These are phyloP conservation scores for Ophiodon elongatus DNA, from an alignment of 2,113 vertebrate species.

Conservation along the genomic window DNA sequence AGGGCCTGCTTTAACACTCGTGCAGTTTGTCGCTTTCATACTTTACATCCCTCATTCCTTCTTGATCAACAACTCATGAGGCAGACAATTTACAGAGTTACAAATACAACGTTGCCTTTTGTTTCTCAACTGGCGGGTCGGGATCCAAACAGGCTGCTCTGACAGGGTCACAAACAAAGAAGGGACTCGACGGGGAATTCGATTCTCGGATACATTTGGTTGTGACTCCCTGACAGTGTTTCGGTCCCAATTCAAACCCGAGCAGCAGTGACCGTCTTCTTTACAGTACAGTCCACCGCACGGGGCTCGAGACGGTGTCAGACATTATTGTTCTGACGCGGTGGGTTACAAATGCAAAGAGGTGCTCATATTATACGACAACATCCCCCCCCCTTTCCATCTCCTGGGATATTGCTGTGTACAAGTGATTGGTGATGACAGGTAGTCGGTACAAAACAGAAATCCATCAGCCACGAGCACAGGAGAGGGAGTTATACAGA, in stretches of 20 bases:
- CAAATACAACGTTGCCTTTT: conserved; percentile 55
- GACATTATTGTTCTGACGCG: neutral
- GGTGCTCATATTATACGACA: conserved; percentile 48
- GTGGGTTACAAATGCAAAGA: conserved; percentile 27
- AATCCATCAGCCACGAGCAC: conserved; percentile 20
- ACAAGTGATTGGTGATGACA: conserved; percentile 49
- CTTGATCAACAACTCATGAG: conserved; percentile 49
- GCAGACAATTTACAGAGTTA: conserved; percentile 39
- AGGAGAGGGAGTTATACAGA: conserved; percentile 22
- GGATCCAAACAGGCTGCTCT: conserved; percentile 20
- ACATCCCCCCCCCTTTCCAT: conserved; percentile 1
- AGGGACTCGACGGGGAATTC: conserved; percentile 1
- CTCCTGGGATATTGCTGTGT: conserved; percentile 8
- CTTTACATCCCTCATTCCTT: neutral
- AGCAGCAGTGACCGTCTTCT: conserved; percentile 27
- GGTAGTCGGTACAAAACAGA: conserved; percentile 46
- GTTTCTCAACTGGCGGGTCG: conserved; percentile 14
- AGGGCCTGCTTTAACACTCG: conserved; percentile 56
- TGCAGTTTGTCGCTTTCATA: conserved; percentile 26
- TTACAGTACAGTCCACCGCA: conserved; percentile 4
- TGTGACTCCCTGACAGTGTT: conserved; percentile 22
- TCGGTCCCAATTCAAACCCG: conserved; percentile 6
- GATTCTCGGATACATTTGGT: neutral
- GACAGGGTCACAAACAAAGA: conserved; percentile 26
- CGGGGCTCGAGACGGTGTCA: neutral